Evolutionary conservation across 2,113 vertebrate species (phyloP), one percentile per base, ranked within the genome.

Genomic region (Varanus komodoensis): DNA sequence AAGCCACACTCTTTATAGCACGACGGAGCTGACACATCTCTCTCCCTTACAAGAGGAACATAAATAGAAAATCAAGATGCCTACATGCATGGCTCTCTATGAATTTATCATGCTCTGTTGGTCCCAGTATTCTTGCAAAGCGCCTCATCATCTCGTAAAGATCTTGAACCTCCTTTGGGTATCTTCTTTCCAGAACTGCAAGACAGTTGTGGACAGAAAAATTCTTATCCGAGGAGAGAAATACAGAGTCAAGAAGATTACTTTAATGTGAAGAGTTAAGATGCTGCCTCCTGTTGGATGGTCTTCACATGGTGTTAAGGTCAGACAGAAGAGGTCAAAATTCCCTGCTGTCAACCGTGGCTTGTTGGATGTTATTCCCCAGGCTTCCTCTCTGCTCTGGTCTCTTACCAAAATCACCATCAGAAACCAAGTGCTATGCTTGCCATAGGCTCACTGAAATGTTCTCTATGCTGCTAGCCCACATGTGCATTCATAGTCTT

Each of bases 81-180:
- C 98, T 92, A 99, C 99, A 6, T 3, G 99, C 98, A 17, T 99
- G 98, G 94, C 99, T 99, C 96, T 99, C 99, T 84, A 99, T 99
- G 97, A 99, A 99, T 94, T 99, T 99, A 94, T 99, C 99, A 0
- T 99, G 99, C 90, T 99, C 99, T 23, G 97, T 93, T 0, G 99
- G 99, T 6, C 99, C 99, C 19, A 98, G 97, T 90, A 99, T 98
- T 48, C 99, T 97, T 69, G 98, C 99, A 91, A 99, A 99, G 25
- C 98, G 96, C 6, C 98, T 96, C 99, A 99, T 99, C 84, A 97
- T 97, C 80, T 99, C 99, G 69, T 99, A 98, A 29, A 99, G 98
- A 64, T 99, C 99, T 95, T 99, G 99, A 79, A 99, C 98, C 89
- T 99, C 98, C 96, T 98, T 99, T 50, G 99, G 98, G 92, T 99